These are phyloP conservation scores for Athalia circularis DNA, from an alignment of 2,888 invertebrate species.

Conservation along the genomic window DNA sequence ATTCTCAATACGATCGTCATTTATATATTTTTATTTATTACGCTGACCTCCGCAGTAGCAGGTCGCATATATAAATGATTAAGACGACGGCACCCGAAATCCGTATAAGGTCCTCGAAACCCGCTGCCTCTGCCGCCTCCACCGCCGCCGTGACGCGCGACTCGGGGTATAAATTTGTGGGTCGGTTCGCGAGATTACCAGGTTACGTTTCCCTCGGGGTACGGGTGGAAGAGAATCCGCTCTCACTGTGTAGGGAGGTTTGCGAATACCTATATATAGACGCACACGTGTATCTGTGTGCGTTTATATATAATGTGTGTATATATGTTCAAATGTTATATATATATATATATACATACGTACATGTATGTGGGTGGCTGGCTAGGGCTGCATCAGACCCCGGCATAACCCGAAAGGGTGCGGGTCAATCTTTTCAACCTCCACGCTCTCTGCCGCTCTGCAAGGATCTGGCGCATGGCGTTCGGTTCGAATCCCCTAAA, in stretches of 20 bases:
- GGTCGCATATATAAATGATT: conserved; percentile 15
- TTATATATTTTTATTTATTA: background rate
- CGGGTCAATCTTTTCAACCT: conserved; percentile 38
- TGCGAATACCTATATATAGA: background rate
- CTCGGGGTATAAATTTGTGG: conserved; percentile 35
- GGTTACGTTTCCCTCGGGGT: conserved; percentile 43
- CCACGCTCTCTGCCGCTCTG: background rate
- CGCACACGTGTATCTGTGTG: too few relatives aligned
- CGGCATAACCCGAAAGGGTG: background rate
- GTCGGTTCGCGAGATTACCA: conserved; percentile 38
- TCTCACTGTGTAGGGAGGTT: background rate
- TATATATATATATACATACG: too few relatives aligned
- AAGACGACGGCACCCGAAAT: conserved; percentile 16
- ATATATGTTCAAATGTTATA: too few relatives aligned
- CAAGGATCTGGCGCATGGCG: conserved; percentile 13
- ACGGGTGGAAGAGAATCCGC: background rate
- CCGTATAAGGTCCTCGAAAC: background rate
- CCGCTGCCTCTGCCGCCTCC: too few relatives aligned
- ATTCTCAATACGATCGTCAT: background rate
- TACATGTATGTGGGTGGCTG: background rate
- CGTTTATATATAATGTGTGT: too few relatives aligned
- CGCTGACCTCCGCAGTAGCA: background rate
- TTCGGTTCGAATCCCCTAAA: background rate
- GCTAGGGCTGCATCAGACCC: conserved; percentile 26
- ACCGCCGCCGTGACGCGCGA: background rate